phyloP scores from a whole-genome alignment of 2,888 invertebrate species.

The Notocelia uddmanniana region DNA sequence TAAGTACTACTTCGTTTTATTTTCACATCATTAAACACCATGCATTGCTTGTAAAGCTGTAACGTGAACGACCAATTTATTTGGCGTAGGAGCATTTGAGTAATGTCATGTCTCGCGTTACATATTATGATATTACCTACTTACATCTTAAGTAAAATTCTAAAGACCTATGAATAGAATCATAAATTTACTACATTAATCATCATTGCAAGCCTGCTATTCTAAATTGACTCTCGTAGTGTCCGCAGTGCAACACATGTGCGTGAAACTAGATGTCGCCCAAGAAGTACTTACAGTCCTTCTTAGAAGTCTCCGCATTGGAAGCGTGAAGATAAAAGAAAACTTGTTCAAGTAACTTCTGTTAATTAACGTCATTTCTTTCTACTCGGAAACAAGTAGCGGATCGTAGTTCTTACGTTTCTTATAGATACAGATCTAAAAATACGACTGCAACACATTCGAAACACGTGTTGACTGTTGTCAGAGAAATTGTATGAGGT shows the following conservation, averaged over 20 bases:
- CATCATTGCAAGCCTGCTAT: neutral
- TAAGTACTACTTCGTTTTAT: no score
- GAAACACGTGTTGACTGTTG: constrained; percentile 37
- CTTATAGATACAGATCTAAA: constrained; percentile 41
- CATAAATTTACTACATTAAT: neutral
- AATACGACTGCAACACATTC: constrained; percentile 42
- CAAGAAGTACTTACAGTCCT: neutral
- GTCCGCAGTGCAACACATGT: constrained; percentile 11
- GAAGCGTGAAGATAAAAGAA: constrained; percentile 23
- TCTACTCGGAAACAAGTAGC: constrained; percentile 53
- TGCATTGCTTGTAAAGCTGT: neutral
- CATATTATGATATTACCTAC: no score
- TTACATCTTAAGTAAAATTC: no score
- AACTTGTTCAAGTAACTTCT: constrained; percentile 34
- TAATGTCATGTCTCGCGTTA: no score
- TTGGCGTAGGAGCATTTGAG: no score
- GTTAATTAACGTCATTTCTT: constrained; percentile 58
- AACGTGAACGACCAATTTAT: no score
- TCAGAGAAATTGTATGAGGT: neutral
- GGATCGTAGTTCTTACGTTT: constrained; percentile 51
- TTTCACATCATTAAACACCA: no score
- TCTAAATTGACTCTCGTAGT: constrained; percentile 5
- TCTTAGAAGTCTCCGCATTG: constrained; percentile 1
- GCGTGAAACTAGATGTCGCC: constrained; percentile 3
- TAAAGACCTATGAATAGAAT: no score